Evolutionary conservation across 2,888 invertebrate genomes (phyloP), one percentile per base, ranked within the genome.

Genomic region (Sisyra terminalis): DNA sequence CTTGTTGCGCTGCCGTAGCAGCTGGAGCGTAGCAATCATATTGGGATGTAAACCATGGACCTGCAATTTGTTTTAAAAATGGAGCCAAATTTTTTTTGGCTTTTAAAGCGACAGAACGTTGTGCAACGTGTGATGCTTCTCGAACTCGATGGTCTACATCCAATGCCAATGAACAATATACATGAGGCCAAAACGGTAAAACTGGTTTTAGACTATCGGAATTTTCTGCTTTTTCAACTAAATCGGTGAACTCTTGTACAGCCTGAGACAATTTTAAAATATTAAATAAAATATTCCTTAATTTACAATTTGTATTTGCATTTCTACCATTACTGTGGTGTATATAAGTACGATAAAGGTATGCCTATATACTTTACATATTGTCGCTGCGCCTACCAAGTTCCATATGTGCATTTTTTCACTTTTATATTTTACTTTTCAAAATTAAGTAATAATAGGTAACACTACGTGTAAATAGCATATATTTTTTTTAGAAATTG

Each of bases 11-110:
- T 45, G 77, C 73, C 49, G 73, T 71, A 5, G 86, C 79, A 13
- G 87, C 88, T 8, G 89, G 88, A 31, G 84, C 78, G 63, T 88
- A 85, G 9, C 78, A 78, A 59, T 94, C 93, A 65, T 80, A 79
- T 56, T 80, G 83, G 41, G 86, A 80, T 36, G 79, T 72, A 53
- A 92, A 75, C 93, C 93, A 93, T 3, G 78, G 70, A 2, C 88
- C 87, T 56, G 78, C 74, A 46, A 93, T 57, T 55, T 73, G 74
- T 53, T 80, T 80, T 42, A 94, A 66, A 57, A 76, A 76, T 2
- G 85, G 84, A 1, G 89, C 92, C 46, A 85, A 64, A 49, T 77
- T 75, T 17, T 84, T 75, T 35, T 84, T 81, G 45, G 79, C 77
- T 56, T 73, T 73, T 39, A 62, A 58, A 18, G 80, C 75, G 6